Percentiles rank a stretch among this genome's conserved stretches.
Evolutionary conservation across 2,113 vertebrate species (phyloP).

Genomic region (Cinclus cinclus): DNA sequence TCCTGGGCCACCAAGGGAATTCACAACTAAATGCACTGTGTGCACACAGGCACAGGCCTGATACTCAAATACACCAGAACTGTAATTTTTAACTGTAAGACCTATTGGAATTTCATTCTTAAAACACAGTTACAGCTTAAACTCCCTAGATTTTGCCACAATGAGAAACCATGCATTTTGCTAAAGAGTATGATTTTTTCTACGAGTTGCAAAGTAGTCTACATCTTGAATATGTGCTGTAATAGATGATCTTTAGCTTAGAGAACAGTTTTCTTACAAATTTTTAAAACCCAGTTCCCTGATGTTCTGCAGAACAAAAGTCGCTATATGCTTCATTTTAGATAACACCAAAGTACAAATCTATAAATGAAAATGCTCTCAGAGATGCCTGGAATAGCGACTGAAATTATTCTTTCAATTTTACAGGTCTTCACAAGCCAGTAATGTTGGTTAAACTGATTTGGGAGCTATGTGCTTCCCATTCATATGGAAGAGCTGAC

Average conservation of each 20-base stretch:
- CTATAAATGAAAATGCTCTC: background rate
- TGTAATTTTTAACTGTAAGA: background rate
- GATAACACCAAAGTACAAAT: background rate
- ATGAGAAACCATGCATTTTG: background rate
- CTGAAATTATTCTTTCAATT: slow-evolving; percentile 4
- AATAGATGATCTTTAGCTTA: background rate
- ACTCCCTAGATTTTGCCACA: background rate
- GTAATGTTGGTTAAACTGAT: background rate
- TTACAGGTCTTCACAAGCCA: background rate
- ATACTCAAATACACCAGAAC: background rate
- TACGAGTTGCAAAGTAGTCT: background rate
- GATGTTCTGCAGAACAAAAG: background rate
- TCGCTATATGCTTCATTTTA: background rate
- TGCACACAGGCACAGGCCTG: background rate
- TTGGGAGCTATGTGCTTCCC: background rate
- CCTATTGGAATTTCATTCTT: background rate
- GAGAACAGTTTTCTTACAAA: background rate
- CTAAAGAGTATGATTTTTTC: background rate
- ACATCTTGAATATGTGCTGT: background rate
- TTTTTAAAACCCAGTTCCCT: background rate
- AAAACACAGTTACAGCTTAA: background rate
- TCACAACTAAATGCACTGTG: background rate
- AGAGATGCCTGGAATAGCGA: background rate
- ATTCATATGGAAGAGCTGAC: background rate
- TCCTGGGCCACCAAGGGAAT: background rate